Evolutionary conservation across 2,113 vertebrate genomes (phyloP).

Genomic region (Anser cygnoides): DNA sequence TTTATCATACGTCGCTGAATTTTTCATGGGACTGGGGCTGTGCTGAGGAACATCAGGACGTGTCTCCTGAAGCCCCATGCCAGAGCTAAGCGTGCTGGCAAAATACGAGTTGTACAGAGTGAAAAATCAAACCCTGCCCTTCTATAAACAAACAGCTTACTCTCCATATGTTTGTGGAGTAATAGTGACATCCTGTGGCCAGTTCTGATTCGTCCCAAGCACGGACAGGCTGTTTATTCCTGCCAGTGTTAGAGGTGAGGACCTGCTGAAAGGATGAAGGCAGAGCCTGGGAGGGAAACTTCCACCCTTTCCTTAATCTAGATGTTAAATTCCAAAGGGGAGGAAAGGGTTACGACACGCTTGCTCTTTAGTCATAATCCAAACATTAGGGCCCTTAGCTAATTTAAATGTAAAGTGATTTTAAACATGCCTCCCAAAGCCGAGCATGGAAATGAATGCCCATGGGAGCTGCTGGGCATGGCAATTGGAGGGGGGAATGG

Average conservation of each 20-base stretch:
- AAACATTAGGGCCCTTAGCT: slow-evolving; percentile 44
- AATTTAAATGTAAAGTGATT: slow-evolving; percentile 60
- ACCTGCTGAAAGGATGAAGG: background rate
- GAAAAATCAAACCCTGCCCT: background rate
- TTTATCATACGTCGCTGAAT: accelerated
- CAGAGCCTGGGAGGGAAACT: background rate
- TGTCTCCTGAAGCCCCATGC: background rate
- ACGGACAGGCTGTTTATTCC: slow-evolving; percentile 23
- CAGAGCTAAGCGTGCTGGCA: background rate
- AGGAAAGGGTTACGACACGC: slow-evolving; percentile 42
- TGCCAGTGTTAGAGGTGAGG: background rate
- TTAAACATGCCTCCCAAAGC: slow-evolving; percentile 50
- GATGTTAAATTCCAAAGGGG: slow-evolving; percentile 7
- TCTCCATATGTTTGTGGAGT: slow-evolving; percentile 67
- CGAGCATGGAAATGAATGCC: slow-evolving; percentile 6
- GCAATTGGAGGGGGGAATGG: background rate
- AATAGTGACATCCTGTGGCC: slow-evolving; percentile 79
- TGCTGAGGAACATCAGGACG: background rate
- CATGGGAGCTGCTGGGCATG: background rate
- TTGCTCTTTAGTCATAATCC: slow-evolving; percentile 43
- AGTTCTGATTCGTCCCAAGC: slow-evolving; percentile 49
- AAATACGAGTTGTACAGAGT: background rate
- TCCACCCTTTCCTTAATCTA: background rate
- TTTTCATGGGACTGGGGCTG: background rate
- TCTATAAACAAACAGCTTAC: slow-evolving; percentile 52